Percentiles rank a stretch among this genome's conserved stretches.
Evolutionary conservation across 2,113 vertebrate species (phyloP).

Genomic region (Sebastes schlegelii): DNA sequence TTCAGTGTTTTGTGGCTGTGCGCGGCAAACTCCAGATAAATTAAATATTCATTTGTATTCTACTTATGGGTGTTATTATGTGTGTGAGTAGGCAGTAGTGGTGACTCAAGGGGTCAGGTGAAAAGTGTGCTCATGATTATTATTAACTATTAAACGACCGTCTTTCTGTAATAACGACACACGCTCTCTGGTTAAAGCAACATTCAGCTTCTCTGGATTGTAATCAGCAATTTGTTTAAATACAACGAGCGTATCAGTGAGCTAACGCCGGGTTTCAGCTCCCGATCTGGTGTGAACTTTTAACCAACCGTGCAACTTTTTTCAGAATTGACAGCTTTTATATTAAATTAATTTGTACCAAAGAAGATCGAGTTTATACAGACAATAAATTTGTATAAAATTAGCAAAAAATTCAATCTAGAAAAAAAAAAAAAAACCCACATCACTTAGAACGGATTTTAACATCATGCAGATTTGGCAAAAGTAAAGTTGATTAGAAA

Average conservation of each 20-base stretch:
- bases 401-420: constrained; percentile 29
- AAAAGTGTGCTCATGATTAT: constrained; percentile 8
- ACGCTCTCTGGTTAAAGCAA: constrained; percentile 15
- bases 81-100: constrained; percentile 25
- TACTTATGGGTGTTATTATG: neutral
- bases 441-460: constrained; percentile 19
- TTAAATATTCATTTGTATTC: neutral
- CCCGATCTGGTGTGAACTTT: neutral
- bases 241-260: neutral
- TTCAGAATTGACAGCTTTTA: constrained; percentile 5
- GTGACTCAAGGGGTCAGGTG: constrained; percentile 15
- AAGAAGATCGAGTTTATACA: constrained; percentile 39
- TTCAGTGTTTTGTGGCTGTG: neutral
- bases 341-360: constrained; percentile 28
- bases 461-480: constrained; percentile 58
- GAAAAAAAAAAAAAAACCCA: constrained; percentile 11
- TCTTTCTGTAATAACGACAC: constrained; percentile 16
- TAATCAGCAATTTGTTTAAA: constrained; percentile 21
- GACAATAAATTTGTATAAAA: constrained; percentile 55
- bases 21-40: neutral
- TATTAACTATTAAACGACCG: constrained; percentile 1
- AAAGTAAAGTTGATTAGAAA: constrained; percentile 38
- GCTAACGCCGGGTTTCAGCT: constrained; percentile 3
- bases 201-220: constrained; percentile 28
- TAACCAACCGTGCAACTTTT: neutral